A percentile compares a stretch with the other conserved stretches of the same genome.
phyloP scores from a whole-genome alignment of 2,797 vertebrate species.

The Lates japonicus region DNA sequence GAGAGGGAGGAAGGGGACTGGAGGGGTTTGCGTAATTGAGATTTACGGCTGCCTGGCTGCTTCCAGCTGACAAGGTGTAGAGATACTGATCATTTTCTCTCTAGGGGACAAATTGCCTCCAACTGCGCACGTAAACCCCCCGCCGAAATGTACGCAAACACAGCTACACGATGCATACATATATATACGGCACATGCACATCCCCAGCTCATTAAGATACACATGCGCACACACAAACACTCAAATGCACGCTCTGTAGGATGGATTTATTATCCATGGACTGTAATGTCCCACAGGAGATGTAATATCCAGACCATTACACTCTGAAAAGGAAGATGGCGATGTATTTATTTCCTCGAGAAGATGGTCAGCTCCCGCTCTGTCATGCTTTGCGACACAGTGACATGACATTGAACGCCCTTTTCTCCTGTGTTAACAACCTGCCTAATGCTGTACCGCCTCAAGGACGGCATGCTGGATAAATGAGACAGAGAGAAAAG shows the following conservation, averaged over 20 bases:
- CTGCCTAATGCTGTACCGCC: conserved; percentile 65
- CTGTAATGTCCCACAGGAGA: conserved; percentile 80
- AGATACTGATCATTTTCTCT: conserved; percentile 72
- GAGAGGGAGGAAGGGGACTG: conserved; percentile 13
- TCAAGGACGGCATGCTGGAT: conserved; percentile 78
- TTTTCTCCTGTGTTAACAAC: conserved; percentile 77
- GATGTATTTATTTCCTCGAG: conserved; percentile 81
- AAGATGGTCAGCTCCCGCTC: conserved; percentile 70
- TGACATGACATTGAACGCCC: conserved; percentile 86
- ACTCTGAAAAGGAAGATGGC: conserved; percentile 75
- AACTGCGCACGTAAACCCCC: conserved; percentile 56
- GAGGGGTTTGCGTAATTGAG: conserved; percentile 72
- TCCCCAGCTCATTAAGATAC: conserved; percentile 51
- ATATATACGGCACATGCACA: conserved; percentile 52
- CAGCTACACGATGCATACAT: conserved; percentile 25
- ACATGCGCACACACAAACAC: conserved; percentile 12
- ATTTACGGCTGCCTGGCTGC: conserved; percentile 89
- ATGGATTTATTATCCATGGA: conserved; percentile 81
- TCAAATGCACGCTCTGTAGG: conserved; percentile 16
- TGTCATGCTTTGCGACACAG: conserved; percentile 71
- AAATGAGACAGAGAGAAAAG: conserved; percentile 64
- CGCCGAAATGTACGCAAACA: conserved; percentile 44
- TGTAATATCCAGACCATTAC: conserved; percentile 86
- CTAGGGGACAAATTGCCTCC: conserved; percentile 76
- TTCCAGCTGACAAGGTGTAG: conserved; percentile 89